These are phyloP conservation scores for Loxodonta africana DNA, from an alignment of 2,113 vertebrate species.

Conservation along the genomic window DNA sequence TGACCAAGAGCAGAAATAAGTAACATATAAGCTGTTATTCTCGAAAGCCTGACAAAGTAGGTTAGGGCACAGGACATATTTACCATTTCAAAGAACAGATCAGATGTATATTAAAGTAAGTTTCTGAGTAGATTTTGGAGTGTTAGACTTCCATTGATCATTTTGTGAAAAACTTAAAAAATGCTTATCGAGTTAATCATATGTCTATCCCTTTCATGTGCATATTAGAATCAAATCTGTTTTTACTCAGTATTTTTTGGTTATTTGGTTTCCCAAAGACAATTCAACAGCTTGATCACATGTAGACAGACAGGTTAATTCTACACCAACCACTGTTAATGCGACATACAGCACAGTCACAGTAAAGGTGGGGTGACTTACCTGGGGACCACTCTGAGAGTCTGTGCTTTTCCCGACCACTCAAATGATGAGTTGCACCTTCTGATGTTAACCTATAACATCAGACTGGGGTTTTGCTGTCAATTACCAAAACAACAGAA, in stretches of 20 bases:
- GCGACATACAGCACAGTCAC: slow-evolving; percentile 66
- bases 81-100: not conserved
- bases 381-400: slow-evolving; percentile 70
- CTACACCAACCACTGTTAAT: slow-evolving; percentile 60
- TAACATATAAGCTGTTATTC: slow-evolving; percentile 23
- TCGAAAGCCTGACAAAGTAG: slow-evolving; percentile 51
- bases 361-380: slow-evolving; percentile 67
- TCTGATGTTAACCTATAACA: slow-evolving; percentile 80
- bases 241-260: not conserved
- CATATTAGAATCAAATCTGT: not conserved
- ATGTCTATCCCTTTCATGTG: not conserved
- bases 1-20: not conserved
- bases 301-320: slow-evolving; percentile 69
- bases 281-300: slow-evolving; percentile 50
- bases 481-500: slow-evolving; percentile 59
- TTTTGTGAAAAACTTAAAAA: slow-evolving; percentile 45
- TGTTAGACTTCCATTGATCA: not conserved
- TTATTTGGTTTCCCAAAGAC: slow-evolving; percentile 58
- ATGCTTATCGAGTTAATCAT: slow-evolving; percentile 2
- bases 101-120: not conserved
- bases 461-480: slow-evolving; percentile 72
- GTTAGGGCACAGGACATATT: slow-evolving; percentile 31
- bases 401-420: slow-evolving; percentile 78
- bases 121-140: not conserved
- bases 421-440: slow-evolving; percentile 73